A percentile compares a stretch with the other conserved stretches of the same genome.
Evolutionary conservation across 2,797 vertebrate genomes (phyloP).

Genomic region (Chelmon rostratus): DNA sequence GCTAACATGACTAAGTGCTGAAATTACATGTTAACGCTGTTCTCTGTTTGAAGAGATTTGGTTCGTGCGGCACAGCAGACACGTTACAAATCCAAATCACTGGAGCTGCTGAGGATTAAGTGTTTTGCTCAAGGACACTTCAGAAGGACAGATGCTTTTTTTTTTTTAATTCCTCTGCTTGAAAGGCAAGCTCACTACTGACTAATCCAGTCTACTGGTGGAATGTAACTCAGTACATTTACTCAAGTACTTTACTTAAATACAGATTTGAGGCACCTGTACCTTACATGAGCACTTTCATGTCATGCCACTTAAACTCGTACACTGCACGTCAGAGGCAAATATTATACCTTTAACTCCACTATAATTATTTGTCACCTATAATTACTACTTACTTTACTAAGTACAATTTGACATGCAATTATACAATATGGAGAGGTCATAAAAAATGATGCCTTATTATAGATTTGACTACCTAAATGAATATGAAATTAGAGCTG

Average conservation of each 20-base stretch:
- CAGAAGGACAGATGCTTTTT: conserved; percentile 43
- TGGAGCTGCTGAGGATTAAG: conserved; percentile 55
- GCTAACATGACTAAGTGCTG: conserved; percentile 36
- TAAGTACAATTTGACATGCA: background rate
- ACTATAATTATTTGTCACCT: background rate
- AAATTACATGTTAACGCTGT: conserved; percentile 42
- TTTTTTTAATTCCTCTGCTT: conserved; percentile 26
- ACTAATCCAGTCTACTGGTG: background rate
- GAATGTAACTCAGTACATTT: conserved; percentile 4
- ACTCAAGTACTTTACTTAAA: conserved; percentile 8
- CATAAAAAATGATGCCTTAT: background rate
- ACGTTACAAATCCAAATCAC: conserved; percentile 55
- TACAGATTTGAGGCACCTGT: background rate
- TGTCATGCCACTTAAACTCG: conserved; percentile 1
- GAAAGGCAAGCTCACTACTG: conserved; percentile 22
- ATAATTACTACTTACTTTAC: background rate
- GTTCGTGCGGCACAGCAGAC: conserved; percentile 27
- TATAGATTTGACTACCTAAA: background rate
- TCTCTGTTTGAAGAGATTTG: conserved; percentile 40
- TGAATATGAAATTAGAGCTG: background rate
- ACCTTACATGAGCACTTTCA: background rate
- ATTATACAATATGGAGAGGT: background rate
- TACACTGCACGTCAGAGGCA: background rate
- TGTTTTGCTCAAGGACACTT: conserved; percentile 62
- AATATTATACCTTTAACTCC: background rate